These are phyloP conservation scores for Fragum sueziense DNA, from an alignment of 2,888 invertebrate species.

Conservation along the genomic window DNA sequence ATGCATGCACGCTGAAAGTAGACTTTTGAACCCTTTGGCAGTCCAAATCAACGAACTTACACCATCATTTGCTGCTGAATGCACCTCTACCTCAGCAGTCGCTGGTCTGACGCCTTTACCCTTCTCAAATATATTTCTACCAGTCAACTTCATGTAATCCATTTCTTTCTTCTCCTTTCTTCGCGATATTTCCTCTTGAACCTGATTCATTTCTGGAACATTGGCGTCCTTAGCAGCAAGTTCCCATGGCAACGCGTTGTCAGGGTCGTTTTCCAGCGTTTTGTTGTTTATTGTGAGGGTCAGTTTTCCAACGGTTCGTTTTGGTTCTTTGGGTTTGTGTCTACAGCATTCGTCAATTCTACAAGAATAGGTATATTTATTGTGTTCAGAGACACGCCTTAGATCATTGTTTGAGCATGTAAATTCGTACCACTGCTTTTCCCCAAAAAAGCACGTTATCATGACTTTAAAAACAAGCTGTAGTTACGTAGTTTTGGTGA, in stretches of 20 bases:
- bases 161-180: conserved; percentile 37
- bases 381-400: too few species aligned
- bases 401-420: too few species aligned
- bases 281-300: conserved; percentile 51
- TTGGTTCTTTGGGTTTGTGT: conserved; percentile 46
- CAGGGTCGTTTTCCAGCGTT: conserved; percentile 53
- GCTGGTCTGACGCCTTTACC: conserved; percentile 45
- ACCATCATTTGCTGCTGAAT: background rate
- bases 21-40: too few species aligned
- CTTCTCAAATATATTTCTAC: conserved; percentile 46
- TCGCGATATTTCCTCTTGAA: conserved; percentile 39
- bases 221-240: conserved; percentile 48
- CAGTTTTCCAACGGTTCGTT: conserved; percentile 50
- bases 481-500: too few species aligned
- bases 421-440: too few species aligned
- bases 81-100: conserved; percentile 10
- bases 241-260: conserved; percentile 56
- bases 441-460: too few species aligned
- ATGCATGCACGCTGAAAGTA: too few species aligned
- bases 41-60: too few species aligned
- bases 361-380: too few species aligned
- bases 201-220: conserved; percentile 47
- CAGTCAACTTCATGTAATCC: conserved; percentile 39
- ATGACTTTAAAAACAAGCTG: too few species aligned
- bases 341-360: conserved; percentile 44